A percentile compares a stretch with the other conserved stretches of the same genome.
Conservation (phyloP, 2,797 vertebrate genomes). For the Chaunax sp. region DNA sequence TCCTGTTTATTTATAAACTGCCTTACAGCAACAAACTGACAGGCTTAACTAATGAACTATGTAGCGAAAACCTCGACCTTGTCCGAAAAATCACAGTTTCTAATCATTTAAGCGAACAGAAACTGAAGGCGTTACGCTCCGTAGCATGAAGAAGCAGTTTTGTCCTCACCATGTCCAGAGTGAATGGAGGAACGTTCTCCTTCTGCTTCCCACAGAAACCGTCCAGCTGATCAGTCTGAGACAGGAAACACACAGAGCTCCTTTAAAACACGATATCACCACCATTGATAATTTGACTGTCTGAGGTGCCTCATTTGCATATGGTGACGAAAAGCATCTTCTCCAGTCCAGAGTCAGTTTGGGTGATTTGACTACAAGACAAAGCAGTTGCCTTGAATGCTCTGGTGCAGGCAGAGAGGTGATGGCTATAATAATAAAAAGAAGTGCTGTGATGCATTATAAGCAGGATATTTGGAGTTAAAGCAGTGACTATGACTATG, state of each 20-base stretch:
- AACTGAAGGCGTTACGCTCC: too few relatives aligned
- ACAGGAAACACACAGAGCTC: slow-evolving; percentile 6
- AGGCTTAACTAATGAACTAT: too few relatives aligned
- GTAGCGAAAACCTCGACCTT: background rate
- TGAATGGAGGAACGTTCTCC: slow-evolving; percentile 89
- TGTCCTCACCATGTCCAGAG: slow-evolving; percentile 78
- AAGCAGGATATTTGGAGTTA: too few relatives aligned
- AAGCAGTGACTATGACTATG: too few relatives aligned
- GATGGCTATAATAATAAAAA: too few relatives aligned
- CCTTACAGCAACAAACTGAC: too few relatives aligned
- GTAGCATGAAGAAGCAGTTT: background rate
- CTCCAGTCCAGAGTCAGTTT: background rate
- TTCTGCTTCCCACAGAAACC: slow-evolving; percentile 88
- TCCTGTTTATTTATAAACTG: too few relatives aligned
- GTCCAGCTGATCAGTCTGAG: slow-evolving; percentile 87
- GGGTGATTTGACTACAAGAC: background rate
- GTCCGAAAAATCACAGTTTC: background rate
- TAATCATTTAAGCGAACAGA: background rate
- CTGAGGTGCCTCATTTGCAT: background rate
- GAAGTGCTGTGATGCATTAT: too few relatives aligned
- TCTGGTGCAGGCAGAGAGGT: background rate
- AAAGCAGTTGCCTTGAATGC: background rate
- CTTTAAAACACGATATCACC: background rate
- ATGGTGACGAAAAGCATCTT: background rate
- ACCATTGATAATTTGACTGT: background rate